These are phyloP conservation scores for Limosa lapponica DNA, from an alignment of 2,797 vertebrate species.

Conservation along the genomic window DNA sequence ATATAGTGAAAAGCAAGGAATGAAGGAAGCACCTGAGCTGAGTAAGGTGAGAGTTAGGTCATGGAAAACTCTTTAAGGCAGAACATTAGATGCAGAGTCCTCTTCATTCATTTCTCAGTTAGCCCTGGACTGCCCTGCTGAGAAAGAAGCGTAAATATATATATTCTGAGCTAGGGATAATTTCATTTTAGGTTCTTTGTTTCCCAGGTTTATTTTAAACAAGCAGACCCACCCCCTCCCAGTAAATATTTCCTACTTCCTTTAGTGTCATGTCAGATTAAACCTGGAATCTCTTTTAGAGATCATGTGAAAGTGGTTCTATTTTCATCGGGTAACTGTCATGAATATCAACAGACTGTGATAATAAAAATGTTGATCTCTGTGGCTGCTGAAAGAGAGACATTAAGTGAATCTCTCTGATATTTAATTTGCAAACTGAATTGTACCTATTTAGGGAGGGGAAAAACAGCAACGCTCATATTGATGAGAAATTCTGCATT, in stretches of 20 bases:
- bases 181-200: neutral
- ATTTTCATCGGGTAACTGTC: neutral
- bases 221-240: neutral
- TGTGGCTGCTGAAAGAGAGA: neutral
- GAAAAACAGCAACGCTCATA: neutral
- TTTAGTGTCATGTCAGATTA: neutral
- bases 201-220: neutral
- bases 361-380: conserved; percentile 37
- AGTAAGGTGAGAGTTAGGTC: neutral
- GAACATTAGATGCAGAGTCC: neutral
- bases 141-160: neutral
- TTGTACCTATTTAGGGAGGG: neutral
- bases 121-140: neutral
- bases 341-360: conserved; percentile 13
- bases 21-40: neutral
- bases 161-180: neutral
- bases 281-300: conserved; percentile 12
- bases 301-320: conserved; percentile 10
- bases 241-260: neutral
- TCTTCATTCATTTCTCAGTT: neutral
- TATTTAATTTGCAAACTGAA: conserved; percentile 34
- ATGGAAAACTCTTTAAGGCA: neutral
- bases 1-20: neutral
- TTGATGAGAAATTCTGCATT: conserved; percentile 43
- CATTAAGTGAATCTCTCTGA: neutral